Evolutionary conservation across 2,888 invertebrate genomes (phyloP), one percentile per base, ranked within the genome.

Genomic region (Ganaspis brasiliensis): DNA sequence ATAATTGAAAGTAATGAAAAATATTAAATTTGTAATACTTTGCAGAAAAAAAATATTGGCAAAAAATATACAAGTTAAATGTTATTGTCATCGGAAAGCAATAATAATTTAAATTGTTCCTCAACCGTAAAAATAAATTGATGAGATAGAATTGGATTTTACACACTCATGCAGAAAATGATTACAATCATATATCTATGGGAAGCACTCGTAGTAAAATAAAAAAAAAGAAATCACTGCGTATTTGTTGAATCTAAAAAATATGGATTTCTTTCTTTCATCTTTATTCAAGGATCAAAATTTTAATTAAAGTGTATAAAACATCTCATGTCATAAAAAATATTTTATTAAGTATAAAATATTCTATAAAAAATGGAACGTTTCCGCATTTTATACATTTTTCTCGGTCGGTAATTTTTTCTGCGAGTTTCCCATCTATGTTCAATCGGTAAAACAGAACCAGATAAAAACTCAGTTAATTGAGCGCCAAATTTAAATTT

Each of bases 131-230:
- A 40, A 63, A 63, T 21, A 63, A 40, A 40, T 63, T 21, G 35
- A 63, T 63, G 63, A 63, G 37, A 63, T 63, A 35, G 63, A 63
- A 63, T 24, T 40, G 63, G 21, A 63, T 40, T 40, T 63, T 63
- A 24, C 63, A 21, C 40, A 8, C 37, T 40, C 63, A 40, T 63
- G 63, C 40, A 63, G 40, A 63, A 63, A 63, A 63, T 63, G 40
- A 63, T 40, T 21, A 21, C 40, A 63, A 63, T 63, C 63, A n/a
- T 63, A 8, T 63, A 63, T 63, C 37, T 24, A 31, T 26, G 35
- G 14, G 21, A 16, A 52, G n/a, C 9, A 52, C 19, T 52, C 19
- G 19, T 5, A 16, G 16, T 52, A 52, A 49, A 52, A 16, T 52
- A 8, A 52, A 52, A 52, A 19, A 52, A 52, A 52, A 19, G 52